Evolutionary conservation across 2,797 vertebrate species (phyloP).

Genomic region (Macropodus opercularis): DNA sequence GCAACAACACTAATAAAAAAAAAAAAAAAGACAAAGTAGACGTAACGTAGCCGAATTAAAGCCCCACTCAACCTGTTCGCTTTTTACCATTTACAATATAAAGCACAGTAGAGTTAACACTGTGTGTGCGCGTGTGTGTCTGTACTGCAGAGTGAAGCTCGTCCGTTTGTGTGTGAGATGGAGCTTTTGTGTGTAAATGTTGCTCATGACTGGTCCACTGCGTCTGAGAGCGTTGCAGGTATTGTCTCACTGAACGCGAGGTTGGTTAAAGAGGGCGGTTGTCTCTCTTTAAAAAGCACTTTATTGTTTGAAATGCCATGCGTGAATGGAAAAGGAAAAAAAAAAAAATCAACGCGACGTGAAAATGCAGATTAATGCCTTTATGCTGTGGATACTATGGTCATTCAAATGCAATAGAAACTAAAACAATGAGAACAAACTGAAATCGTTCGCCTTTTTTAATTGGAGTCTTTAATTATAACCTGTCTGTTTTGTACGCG

Average conservation of each 20-base stretch:
- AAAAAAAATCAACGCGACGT: constrained; percentile 28
- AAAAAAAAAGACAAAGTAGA: constrained; percentile 7
- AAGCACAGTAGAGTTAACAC: constrained; percentile 60
- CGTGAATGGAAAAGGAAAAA: constrained; percentile 57
- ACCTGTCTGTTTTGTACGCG: constrained; percentile 65
- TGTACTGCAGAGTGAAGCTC: constrained; percentile 39
- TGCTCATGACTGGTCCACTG: constrained; percentile 45
- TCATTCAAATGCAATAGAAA: constrained; percentile 77
- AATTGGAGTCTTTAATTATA: constrained; percentile 78
- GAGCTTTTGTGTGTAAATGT: constrained; percentile 40
- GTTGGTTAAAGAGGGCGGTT: constrained; percentile 48
- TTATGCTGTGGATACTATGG: constrained; percentile 67
- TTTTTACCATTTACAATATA: constrained; percentile 20
- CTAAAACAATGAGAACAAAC: constrained; percentile 71
- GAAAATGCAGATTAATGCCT: constrained; percentile 64
- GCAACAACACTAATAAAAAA: neutral
- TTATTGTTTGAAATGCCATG: constrained; percentile 76
- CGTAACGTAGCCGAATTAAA: neutral
- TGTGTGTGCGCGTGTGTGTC: constrained; percentile 20
- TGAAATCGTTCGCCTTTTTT: constrained; percentile 57
- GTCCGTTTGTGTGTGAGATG: constrained; percentile 29
- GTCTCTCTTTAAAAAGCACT: constrained; percentile 74
- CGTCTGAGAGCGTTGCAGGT: constrained; percentile 28
- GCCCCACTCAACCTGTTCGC: constrained; percentile 11
- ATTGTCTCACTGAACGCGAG: constrained; percentile 42